Percentiles rank a stretch among this genome's conserved stretches.
Evolutionary conservation across 2,888 invertebrate genomes (phyloP).

Genomic region (Caradrina kadenii): DNA sequence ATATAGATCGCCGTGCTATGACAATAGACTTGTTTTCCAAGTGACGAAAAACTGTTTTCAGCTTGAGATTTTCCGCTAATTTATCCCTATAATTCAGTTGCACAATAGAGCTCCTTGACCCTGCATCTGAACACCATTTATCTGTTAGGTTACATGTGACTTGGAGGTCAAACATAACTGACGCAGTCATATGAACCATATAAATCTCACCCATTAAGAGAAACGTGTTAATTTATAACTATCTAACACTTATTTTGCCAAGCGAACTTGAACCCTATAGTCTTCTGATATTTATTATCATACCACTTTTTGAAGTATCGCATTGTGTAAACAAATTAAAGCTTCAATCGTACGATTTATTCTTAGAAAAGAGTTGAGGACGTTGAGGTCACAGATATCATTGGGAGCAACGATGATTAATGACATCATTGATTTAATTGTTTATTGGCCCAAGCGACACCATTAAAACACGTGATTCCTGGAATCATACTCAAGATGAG

Average conservation of each 20-base stretch:
- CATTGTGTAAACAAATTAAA: slow-evolving; percentile 22
- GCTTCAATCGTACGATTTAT: slow-evolving; percentile 18
- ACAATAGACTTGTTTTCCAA: slow-evolving; percentile 12
- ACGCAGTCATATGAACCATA: slow-evolving; percentile 30
- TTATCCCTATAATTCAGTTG: not conserved
- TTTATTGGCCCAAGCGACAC: slow-evolving; percentile 28
- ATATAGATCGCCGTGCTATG: slow-evolving; percentile 17
- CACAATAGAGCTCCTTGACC: slow-evolving; percentile 35
- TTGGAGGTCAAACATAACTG: slow-evolving; percentile 25
- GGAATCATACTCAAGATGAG: not conserved
- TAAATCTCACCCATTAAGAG: slow-evolving; percentile 18
- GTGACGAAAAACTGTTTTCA: slow-evolving; percentile 14
- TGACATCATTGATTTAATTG: slow-evolving; percentile 31
- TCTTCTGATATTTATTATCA: not conserved
- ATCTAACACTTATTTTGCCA: slow-evolving; percentile 15
- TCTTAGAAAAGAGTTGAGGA: slow-evolving; percentile 33
- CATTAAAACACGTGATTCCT: not conserved
- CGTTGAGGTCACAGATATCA: slow-evolving; percentile 40
- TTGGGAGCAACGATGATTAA: slow-evolving; percentile 46
- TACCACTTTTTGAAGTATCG: slow-evolving; percentile 1
- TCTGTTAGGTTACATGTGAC: slow-evolving; percentile 15
- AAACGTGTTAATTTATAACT: slow-evolving; percentile 37
- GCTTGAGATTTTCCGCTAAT: slow-evolving; percentile 4
- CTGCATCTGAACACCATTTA: slow-evolving; percentile 4
- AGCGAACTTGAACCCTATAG: slow-evolving; percentile 28